A percentile compares a stretch with the other conserved stretches of the same genome.
Conservation (phyloP, 2,888 invertebrate genomes). For the Drosophila acutilabella region DNA sequence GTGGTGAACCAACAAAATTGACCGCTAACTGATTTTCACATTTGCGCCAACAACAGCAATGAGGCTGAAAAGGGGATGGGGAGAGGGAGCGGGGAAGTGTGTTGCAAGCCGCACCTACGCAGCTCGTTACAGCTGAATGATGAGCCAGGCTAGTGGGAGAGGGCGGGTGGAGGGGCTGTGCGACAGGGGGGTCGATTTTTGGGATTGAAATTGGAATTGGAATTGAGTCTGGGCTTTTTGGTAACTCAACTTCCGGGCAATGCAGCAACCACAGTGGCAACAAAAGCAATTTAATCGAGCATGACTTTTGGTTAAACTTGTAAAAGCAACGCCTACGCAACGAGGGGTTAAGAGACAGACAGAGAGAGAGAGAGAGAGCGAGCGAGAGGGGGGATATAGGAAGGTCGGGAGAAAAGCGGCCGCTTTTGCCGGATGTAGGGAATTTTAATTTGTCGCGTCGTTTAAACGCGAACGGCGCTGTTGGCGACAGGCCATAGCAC, state of each 20-base stretch:
- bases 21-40: constrained; percentile 76
- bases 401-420: constrained; percentile 4
- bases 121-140: constrained; percentile 58
- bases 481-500: constrained; percentile 52
- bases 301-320: constrained; percentile 81
- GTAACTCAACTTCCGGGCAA: constrained; percentile 79
- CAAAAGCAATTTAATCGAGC: constrained; percentile 82
- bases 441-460: constrained; percentile 82
- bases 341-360: neutral
- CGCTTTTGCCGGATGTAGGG: constrained; percentile 78
- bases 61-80: neutral
- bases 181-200: constrained; percentile 1
- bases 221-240: constrained; percentile 70
- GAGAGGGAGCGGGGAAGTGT: neutral
- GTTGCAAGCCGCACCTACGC: constrained; percentile 63
- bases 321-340: constrained; percentile 73
- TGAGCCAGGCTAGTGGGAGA: neutral
- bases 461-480: constrained; percentile 71
- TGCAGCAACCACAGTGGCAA: constrained; percentile 37
- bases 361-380: neutral
- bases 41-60: constrained; percentile 52
- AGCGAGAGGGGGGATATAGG: no score
- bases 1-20: constrained; percentile 70
- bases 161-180: no score
- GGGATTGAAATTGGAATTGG: constrained; percentile 47